Evolutionary conservation across 2,797 vertebrate genomes (phyloP).

Genomic region (Bufotes viridis): DNA sequence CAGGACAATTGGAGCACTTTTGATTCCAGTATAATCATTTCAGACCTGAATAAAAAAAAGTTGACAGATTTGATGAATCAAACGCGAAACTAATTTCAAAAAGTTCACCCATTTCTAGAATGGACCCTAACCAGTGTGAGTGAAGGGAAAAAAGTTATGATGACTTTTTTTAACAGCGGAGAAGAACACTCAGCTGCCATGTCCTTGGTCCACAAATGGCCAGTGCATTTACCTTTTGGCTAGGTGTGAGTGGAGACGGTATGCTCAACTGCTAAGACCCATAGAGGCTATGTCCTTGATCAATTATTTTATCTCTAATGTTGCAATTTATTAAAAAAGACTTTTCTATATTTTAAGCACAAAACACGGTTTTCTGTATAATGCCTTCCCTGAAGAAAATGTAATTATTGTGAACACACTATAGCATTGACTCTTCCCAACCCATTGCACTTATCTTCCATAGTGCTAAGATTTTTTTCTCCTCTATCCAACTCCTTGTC

Average conservation of each 20-base stretch:
- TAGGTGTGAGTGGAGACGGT: background rate
- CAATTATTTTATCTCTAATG: background rate
- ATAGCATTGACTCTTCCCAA: background rate
- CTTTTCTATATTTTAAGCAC: background rate
- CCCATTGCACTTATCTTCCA: background rate
- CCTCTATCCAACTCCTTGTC: slow-evolving; percentile 28
- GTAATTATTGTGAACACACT: background rate
- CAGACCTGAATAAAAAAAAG: too few species aligned
- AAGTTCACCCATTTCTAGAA: too few species aligned
- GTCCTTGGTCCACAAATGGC: background rate
- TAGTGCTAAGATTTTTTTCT: slow-evolving; percentile 10
- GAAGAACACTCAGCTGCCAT: background rate
- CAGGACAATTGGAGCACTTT: too few species aligned
- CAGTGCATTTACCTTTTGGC: background rate
- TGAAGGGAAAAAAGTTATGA: too few species aligned
- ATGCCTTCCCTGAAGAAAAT: background rate
- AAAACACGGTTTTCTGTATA: background rate
- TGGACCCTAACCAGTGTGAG: too few species aligned
- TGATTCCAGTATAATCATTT: too few species aligned
- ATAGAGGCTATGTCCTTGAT: background rate
- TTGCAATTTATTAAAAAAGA: background rate
- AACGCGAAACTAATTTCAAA: too few species aligned
- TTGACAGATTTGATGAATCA: too few species aligned
- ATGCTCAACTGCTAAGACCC: background rate
- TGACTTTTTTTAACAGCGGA: background rate